These are phyloP conservation scores for Zaprionus obscuricornis DNA, from an alignment of 2,888 invertebrate species.

Conservation along the genomic window DNA sequence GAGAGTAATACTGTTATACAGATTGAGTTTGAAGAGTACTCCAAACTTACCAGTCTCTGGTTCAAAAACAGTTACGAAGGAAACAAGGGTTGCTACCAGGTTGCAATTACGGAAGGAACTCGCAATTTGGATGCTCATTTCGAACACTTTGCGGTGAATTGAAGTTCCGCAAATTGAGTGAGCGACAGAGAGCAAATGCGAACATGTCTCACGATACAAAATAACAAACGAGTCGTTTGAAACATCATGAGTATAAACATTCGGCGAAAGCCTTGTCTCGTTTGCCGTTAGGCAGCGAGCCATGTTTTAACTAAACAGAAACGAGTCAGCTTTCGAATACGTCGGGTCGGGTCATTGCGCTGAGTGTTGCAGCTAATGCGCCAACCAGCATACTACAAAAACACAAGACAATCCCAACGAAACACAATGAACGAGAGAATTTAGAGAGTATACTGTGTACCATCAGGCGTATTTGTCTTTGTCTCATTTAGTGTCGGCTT, in stretches of 20 bases:
- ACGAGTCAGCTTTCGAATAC: conserved; percentile 81
- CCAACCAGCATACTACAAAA: conserved; percentile 20
- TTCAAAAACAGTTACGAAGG: conserved; percentile 8
- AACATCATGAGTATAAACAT: conserved; percentile 30
- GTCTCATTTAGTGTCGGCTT: background rate
- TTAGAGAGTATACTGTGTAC: conserved; percentile 45
- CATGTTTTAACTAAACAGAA: conserved; percentile 73
- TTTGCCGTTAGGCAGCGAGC: conserved; percentile 51
- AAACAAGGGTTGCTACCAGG: conserved; percentile 14
- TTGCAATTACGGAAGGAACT: conserved; percentile 74
- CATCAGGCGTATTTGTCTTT: conserved; percentile 46
- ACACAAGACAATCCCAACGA: conserved; percentile 2
- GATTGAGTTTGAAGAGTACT: conserved; percentile 31
- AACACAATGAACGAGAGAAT: conserved; percentile 4
- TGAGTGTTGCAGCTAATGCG: conserved; percentile 59
- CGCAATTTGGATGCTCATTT: conserved; percentile 72
- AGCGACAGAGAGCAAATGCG: conserved; percentile 32
- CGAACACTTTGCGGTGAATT: conserved; percentile 67
- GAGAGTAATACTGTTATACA: conserved; percentile 39
- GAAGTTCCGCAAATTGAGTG: conserved; percentile 57
- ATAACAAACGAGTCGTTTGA: conserved; percentile 21
- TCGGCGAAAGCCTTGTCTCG: conserved; percentile 40
- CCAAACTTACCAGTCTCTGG: conserved; percentile 6
- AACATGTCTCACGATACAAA: conserved; percentile 25
- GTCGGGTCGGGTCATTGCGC: conserved; percentile 81